Evolutionary conservation across 2,888 invertebrate species (phyloP).

Genomic region (Nemoura dubitans): DNA sequence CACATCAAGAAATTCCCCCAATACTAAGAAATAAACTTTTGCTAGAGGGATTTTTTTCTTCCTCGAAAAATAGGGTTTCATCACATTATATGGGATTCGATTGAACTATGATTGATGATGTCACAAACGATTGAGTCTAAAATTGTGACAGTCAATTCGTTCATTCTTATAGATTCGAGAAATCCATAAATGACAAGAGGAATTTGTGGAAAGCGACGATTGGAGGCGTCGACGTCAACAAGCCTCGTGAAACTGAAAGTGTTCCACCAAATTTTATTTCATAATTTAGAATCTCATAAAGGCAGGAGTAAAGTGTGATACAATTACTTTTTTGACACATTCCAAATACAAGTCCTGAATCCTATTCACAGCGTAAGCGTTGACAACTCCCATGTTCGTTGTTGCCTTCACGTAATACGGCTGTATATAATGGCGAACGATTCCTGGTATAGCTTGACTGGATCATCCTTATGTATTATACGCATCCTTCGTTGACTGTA

Average conservation of each 20-base stretch:
- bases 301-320: neutral
- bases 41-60: slow-evolving; percentile 23
- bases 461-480: neutral
- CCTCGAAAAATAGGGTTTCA: slow-evolving; percentile 27
- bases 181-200: slow-evolving; percentile 26
- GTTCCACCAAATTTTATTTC: neutral
- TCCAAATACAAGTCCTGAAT: neutral
- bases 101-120: slow-evolving; percentile 39
- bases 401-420: neutral
- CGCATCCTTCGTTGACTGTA: neutral
- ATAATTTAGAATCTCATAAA: neutral
- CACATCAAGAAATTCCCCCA: slow-evolving; percentile 28
- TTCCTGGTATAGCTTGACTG: neutral
- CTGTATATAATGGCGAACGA: neutral
- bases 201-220: neutral
- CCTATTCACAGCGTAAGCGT: too few species aligned
- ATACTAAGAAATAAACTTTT: slow-evolving; percentile 36
- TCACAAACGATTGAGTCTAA: slow-evolving; percentile 21
- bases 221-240: neutral
- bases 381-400: neutral
- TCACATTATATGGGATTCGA: slow-evolving; percentile 35
- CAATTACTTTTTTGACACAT: neutral
- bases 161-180: slow-evolving; percentile 16
- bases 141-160: slow-evolving; percentile 34
- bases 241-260: neutral